These are phyloP conservation scores for Gymnogyps californianus DNA, from an alignment of 2,113 vertebrate species.

Conservation along the genomic window DNA sequence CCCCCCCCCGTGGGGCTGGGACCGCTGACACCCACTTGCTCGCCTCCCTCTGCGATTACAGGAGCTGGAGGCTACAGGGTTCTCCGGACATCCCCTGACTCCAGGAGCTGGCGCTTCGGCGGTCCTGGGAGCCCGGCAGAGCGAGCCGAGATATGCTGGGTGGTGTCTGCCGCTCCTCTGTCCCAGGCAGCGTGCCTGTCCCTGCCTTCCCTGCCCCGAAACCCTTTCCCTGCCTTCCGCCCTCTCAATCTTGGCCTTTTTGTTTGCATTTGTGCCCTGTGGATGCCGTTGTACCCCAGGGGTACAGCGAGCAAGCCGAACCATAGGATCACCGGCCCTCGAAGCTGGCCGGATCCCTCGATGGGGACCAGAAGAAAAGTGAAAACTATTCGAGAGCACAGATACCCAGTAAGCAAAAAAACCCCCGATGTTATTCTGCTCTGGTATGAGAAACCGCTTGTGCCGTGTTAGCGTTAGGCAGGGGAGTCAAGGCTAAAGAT, in stretches of 20 bases:
- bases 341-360: fast-evolving
- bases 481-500: neutral
- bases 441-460: neutral
- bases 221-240: neutral
- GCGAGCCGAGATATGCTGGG: fast-evolving
- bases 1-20: neutral
- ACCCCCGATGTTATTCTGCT: neutral
- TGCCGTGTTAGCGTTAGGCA: fast-evolving
- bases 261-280: neutral
- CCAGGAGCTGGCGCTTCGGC: neutral
- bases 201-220: neutral
- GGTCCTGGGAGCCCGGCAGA: neutral
- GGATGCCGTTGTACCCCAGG: neutral
- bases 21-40: neutral
- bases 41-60: neutral
- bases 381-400: neutral
- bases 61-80: neutral
- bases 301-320: neutral
- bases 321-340: fast-evolving
- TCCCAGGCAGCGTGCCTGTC: neutral
- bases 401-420: neutral
- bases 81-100: too few species aligned
- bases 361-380: neutral
- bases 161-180: neutral
- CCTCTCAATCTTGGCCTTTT: fast-evolving